Evolutionary conservation across 1,140 invertebrate genomes (phyloP).

Genomic region (Hetaerina americana): DNA sequence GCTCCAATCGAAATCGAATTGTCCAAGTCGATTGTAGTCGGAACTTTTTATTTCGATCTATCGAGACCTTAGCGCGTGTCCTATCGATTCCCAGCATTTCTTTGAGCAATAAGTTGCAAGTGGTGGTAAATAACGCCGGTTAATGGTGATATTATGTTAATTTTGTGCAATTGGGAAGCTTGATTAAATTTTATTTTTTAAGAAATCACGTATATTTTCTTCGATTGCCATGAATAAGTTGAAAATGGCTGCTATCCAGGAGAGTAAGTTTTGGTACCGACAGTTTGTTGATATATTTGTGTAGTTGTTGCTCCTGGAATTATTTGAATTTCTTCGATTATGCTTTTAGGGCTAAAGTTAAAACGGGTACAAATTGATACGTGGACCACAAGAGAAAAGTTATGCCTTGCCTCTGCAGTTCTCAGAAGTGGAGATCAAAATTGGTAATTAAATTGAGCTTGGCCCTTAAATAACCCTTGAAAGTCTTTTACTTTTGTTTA

Average conservation of each 20-base stretch:
- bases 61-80: too few relatives aligned
- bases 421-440: slow-evolving; percentile 82
- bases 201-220: too few relatives aligned
- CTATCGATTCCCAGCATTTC: too few relatives aligned
- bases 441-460: slow-evolving; percentile 47
- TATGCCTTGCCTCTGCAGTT: slow-evolving; percentile 77
- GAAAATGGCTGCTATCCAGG: background rate
- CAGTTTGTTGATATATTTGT: background rate
- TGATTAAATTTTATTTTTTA: too few relatives aligned
- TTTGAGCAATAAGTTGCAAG: too few relatives aligned
- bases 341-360: slow-evolving; percentile 32
- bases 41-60: too few relatives aligned
- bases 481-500: background rate
- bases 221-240: background rate
- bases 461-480: background rate
- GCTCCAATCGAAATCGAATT: background rate
- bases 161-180: too few relatives aligned
- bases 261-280: background rate
- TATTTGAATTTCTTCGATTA: slow-evolving; percentile 13
- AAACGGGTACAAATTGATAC: slow-evolving; percentile 60
- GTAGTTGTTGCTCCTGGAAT: background rate
- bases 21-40: too few relatives aligned
- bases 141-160: too few relatives aligned
- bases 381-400: slow-evolving; percentile 72
- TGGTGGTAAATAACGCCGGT: too few relatives aligned